Conservation (phyloP, 1,140 invertebrate species). For the Heliconius melpomene region DNA sequence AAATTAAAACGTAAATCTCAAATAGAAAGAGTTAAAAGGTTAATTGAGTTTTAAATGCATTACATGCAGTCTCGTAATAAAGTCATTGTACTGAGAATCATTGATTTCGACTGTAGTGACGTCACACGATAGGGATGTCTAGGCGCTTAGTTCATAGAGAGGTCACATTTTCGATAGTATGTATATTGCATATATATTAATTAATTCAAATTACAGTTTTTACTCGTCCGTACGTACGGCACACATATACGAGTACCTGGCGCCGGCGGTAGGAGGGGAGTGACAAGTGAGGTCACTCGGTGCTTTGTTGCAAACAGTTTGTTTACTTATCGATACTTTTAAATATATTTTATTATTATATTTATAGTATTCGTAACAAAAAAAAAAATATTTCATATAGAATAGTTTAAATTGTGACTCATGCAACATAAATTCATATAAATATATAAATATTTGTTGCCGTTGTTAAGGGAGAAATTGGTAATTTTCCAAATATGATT, state of each 20-base stretch:
- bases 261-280: conserved; percentile 50
- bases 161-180: conserved; percentile 23
- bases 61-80: conserved; percentile 6
- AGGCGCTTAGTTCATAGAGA: conserved; percentile 22
- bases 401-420: too few relatives aligned
- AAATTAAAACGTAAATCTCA: neutral
- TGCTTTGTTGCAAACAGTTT: conserved; percentile 51
- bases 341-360: neutral
- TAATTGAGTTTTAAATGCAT: neutral
- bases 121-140: conserved; percentile 10
- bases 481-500: neutral
- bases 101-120: conserved; percentile 22
- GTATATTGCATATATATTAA: conserved; percentile 28
- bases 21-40: neutral
- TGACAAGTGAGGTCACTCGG: conserved; percentile 68
- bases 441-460: neutral
- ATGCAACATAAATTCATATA: too few relatives aligned
- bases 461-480: neutral
- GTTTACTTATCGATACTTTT: conserved; percentile 37
- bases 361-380: too few relatives aligned
- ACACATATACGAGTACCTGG: conserved; percentile 51
- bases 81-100: conserved; percentile 6
- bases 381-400: too few relatives aligned
- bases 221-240: conserved; percentile 35
- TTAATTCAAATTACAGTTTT: conserved; percentile 43